These are phyloP conservation scores for Lasiommata megera DNA, from an alignment of 2,888 invertebrate genomes.

Conservation along the genomic window DNA sequence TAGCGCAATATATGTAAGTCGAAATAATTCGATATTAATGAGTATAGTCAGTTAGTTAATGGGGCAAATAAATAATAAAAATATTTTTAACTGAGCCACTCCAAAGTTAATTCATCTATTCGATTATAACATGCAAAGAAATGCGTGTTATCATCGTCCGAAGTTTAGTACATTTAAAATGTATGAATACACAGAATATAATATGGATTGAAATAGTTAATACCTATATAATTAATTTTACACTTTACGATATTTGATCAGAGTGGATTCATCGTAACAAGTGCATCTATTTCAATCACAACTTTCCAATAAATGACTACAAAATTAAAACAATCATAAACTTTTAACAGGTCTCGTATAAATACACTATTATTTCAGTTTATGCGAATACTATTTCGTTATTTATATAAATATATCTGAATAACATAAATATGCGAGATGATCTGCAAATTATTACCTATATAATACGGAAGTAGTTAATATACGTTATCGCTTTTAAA, in stretches of 20 bases:
- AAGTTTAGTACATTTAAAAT: too few species aligned
- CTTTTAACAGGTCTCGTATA: not conserved
- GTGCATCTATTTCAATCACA: constrained; percentile 4
- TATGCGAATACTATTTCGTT: too few species aligned
- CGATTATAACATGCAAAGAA: too few species aligned
- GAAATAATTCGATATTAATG: too few species aligned
- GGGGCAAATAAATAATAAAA: too few species aligned
- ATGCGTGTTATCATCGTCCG: too few species aligned
- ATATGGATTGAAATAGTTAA: not conserved
- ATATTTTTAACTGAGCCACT: too few species aligned
- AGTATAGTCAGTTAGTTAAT: too few species aligned
- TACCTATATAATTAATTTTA: not conserved
- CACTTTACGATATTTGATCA: not conserved
- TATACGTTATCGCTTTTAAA: not conserved
- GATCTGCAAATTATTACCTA: not conserved
- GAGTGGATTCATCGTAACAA: constrained; percentile 1
- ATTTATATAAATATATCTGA: too few species aligned
- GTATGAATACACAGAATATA: not conserved
- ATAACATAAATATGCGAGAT: not conserved
- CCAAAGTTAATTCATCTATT: too few species aligned
- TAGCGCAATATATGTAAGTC: too few species aligned
- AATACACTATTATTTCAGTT: not conserved
- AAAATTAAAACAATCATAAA: not conserved
- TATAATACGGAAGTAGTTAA: not conserved
- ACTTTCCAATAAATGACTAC: not conserved